phyloP scores from a whole-genome alignment of 2,888 invertebrate species.

The Plusia festucae region DNA sequence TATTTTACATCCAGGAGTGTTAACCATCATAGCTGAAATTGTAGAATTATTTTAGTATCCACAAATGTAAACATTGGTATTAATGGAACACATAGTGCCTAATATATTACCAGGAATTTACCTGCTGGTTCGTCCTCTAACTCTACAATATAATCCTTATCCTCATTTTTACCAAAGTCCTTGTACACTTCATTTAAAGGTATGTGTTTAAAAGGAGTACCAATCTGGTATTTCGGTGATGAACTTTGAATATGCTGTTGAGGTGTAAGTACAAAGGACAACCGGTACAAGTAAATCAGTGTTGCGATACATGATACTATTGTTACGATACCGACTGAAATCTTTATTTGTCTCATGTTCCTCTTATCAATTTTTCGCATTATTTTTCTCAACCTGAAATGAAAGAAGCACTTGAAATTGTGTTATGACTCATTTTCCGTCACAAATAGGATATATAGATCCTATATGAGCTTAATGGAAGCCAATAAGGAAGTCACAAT shows the following conservation, averaged over 20 bases:
- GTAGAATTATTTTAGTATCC: not conserved
- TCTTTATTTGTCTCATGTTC: slow-evolving; percentile 66
- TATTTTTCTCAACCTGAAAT: slow-evolving; percentile 71
- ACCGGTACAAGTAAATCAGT: slow-evolving; percentile 66
- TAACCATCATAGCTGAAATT: slow-evolving; percentile 71
- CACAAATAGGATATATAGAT: too few species aligned
- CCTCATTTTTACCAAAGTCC: slow-evolving; percentile 23
- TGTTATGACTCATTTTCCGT: too few species aligned
- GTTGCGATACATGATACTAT: slow-evolving; percentile 63
- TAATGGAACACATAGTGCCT: too few species aligned
- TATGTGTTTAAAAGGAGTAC: slow-evolving; percentile 68
- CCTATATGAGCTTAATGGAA: too few species aligned
- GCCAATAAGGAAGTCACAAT: too few species aligned
- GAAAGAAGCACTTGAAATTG: not conserved
- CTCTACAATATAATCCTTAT: slow-evolving; percentile 50
- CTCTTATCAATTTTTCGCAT: slow-evolving; percentile 61
- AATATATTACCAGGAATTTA: slow-evolving; percentile 29
- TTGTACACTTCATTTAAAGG: slow-evolving; percentile 63
- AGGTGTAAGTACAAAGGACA: slow-evolving; percentile 28
- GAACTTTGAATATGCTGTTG: slow-evolving; percentile 14
- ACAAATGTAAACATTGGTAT: too few species aligned
- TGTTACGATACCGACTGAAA: slow-evolving; percentile 56
- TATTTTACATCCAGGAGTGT: slow-evolving; percentile 79
- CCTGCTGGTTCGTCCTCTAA: slow-evolving; percentile 51
- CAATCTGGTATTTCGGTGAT: slow-evolving; percentile 31